phyloP scores from a whole-genome alignment of 2,888 invertebrate species.

The Caenorhabditis plicata region DNA sequence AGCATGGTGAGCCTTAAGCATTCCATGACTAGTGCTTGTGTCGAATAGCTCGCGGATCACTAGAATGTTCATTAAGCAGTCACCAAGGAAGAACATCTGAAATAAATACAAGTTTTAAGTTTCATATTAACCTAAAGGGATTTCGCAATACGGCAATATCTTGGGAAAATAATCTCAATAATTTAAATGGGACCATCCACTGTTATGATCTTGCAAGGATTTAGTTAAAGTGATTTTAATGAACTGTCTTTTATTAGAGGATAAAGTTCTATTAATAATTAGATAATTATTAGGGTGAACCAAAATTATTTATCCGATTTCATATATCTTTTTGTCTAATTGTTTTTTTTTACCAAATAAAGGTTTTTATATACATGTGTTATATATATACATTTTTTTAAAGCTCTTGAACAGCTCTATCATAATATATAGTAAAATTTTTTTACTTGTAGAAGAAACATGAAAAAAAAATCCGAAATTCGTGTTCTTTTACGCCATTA shows the following conservation, averaged over 20 bases:
- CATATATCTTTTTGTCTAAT: no score
- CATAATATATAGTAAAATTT: no score
- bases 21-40: constrained; percentile 25
- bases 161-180: neutral
- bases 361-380: no score
- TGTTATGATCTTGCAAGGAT: neutral
- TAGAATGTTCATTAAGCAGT: constrained; percentile 34
- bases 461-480: no score
- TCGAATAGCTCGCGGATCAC: constrained; percentile 33
- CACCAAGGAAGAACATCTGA: constrained; percentile 35
- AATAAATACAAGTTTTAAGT: constrained; percentile 2
- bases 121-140: neutral
- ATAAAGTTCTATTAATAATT: no score
- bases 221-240: neutral
- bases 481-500: no score
- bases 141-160: neutral
- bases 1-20: constrained; percentile 25
- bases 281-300: no score
- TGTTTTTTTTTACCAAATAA: no score
- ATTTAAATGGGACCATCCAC: neutral
- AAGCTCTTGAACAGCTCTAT: no score
- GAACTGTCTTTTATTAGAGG: neutral
- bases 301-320: no score
- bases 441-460: no score
- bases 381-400: no score